Conservation (phyloP, 1,140 invertebrate species). For the Fopius arisanus region DNA sequence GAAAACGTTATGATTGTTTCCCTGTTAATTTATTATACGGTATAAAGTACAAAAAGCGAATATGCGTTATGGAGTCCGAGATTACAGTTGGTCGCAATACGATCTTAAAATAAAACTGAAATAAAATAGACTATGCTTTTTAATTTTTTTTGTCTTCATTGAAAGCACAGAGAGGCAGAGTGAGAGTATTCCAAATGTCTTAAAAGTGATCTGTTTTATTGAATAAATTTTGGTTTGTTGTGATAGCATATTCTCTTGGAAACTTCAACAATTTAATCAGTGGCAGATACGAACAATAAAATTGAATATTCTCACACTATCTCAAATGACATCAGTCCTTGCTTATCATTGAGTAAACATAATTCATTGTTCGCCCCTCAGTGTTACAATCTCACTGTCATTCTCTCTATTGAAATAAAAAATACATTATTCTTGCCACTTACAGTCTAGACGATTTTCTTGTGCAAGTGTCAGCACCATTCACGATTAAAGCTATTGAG, state of each 20-base stretch:
- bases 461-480: background rate
- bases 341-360: conserved; percentile 3
- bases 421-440: background rate
- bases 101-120: background rate
- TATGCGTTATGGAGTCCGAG: background rate
- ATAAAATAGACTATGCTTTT: background rate
- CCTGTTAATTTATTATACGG: conserved; percentile 22
- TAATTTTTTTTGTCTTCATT: background rate
- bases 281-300: conserved; percentile 1
- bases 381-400: background rate
- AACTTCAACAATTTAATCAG: background rate
- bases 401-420: background rate
- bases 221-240: too few species aligned
- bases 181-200: background rate
- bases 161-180: background rate
- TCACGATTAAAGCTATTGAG: background rate
- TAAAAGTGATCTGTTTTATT: background rate
- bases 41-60: conserved; percentile 18
- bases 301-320: conserved; percentile 1
- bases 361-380: background rate
- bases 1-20: conserved; percentile 1
- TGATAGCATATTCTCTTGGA: background rate
- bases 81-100: conserved; percentile 14
- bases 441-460: background rate
- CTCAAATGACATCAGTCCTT: background rate